Evolutionary conservation across 2,888 invertebrate species (phyloP).

Genomic region (Chironomus tentans): DNA sequence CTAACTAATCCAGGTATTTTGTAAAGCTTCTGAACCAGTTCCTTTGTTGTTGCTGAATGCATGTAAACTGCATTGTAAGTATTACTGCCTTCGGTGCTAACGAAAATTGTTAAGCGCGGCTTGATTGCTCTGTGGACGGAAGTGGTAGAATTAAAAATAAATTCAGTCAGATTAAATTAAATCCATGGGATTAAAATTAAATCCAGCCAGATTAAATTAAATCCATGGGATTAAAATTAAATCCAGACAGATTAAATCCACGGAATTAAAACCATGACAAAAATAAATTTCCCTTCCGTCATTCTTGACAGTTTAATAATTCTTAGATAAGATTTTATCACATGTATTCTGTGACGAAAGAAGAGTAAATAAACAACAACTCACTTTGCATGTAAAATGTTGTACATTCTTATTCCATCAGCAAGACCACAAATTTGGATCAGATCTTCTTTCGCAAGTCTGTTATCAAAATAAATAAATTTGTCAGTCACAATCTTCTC

Average conservation of each 20-base stretch:
- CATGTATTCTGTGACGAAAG: too few relatives aligned
- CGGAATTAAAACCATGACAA: too few relatives aligned
- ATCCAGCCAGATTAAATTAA: slow-evolving; percentile 24
- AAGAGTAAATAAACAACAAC: slow-evolving; percentile 33
- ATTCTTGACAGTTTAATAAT: too few relatives aligned
- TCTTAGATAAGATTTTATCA: too few relatives aligned
- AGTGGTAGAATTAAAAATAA: too few relatives aligned
- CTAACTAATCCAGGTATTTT: slow-evolving; percentile 45
- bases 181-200: background rate
- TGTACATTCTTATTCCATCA: slow-evolving; percentile 88
- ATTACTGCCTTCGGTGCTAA: slow-evolving; percentile 54
- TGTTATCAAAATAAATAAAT: slow-evolving; percentile 31
- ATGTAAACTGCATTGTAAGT: slow-evolving; percentile 76
- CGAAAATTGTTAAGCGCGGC: slow-evolving; percentile 75
- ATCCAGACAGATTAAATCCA: background rate
- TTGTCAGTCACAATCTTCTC: background rate
- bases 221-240: too few relatives aligned
- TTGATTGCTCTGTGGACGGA: slow-evolving; percentile 48
- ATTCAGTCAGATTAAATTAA: too few relatives aligned
- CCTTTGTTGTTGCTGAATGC: slow-evolving; percentile 54
- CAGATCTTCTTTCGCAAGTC: slow-evolving; percentile 79
- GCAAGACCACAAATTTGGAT: slow-evolving; percentile 91
- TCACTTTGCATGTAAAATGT: slow-evolving; percentile 78
- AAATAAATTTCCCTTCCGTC: too few relatives aligned
- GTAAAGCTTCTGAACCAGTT: slow-evolving; percentile 57